Evolutionary conservation across 1,140 invertebrate species (phyloP).

Genomic region (Gonatopus flavifemur): DNA sequence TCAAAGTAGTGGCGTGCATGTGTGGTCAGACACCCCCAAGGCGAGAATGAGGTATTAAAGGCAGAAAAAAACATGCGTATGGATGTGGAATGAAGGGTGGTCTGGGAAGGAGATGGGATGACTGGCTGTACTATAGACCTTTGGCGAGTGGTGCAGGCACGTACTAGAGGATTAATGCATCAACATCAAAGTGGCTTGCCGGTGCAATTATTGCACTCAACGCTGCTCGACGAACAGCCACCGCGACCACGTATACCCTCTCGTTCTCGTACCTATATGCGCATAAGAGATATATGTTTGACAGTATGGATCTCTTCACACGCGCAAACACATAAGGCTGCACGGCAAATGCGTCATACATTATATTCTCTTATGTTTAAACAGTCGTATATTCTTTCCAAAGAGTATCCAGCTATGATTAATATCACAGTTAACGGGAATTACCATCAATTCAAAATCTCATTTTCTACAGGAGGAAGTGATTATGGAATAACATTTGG

Average conservation of each 20-base stretch:
- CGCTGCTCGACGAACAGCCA: constrained; percentile 17
- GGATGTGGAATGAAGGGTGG: too few relatives aligned
- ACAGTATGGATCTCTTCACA: not conserved
- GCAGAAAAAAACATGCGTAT: too few relatives aligned
- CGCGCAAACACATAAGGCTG: not conserved
- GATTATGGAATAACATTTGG: too few relatives aligned
- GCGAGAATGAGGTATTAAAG: too few relatives aligned
- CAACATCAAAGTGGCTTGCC: constrained; percentile 46
- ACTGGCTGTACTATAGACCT: too few relatives aligned
- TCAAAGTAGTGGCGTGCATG: too few relatives aligned
- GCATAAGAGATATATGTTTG: not conserved
- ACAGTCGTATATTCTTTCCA: constrained; percentile 40
- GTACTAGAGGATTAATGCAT: constrained; percentile 45
- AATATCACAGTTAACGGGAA: too few relatives aligned
- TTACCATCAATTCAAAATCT: too few relatives aligned
- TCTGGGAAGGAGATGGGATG: too few relatives aligned
- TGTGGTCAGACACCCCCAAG: constrained; percentile 12
- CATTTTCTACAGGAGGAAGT: too few relatives aligned
- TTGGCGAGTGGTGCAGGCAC: constrained; percentile 17
- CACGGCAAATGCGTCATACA: constrained; percentile 22
- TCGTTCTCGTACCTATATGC: constrained; percentile 1
- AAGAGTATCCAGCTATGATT: too few relatives aligned
- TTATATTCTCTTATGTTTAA: constrained; percentile 43
- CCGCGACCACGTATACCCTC: constrained; percentile 4
- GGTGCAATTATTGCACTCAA: constrained; percentile 48